A percentile compares a stretch with the other conserved stretches of the same genome.
Conservation (phyloP, 1,140 invertebrate species). For the Centruroides sculpturatus region DNA sequence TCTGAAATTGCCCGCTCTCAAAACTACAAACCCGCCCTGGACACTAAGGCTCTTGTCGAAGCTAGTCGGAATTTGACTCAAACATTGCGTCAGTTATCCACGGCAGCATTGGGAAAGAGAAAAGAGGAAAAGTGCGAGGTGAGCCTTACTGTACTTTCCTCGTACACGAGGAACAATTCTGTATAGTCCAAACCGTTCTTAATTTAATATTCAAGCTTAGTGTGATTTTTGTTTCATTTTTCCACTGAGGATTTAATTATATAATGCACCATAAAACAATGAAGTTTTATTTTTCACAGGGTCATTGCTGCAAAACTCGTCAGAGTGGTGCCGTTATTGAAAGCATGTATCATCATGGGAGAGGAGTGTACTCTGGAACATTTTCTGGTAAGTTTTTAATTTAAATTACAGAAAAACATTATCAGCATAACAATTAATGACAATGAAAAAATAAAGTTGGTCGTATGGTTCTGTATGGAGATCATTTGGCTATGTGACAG, state of each 20-base stretch:
- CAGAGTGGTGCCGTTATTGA: slow-evolving; percentile 63
- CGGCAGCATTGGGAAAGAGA: slow-evolving; percentile 53
- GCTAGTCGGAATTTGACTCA: slow-evolving; percentile 81
- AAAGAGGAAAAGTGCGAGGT: slow-evolving; percentile 10
- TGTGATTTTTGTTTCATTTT: too few relatives aligned
- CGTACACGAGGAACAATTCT: too few relatives aligned
- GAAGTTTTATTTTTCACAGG: slow-evolving; percentile 1
- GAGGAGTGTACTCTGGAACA: slow-evolving; percentile 50
- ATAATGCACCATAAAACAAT: too few relatives aligned
- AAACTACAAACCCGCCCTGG: slow-evolving; percentile 25
- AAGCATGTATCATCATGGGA: slow-evolving; percentile 83
- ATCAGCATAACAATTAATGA: too few relatives aligned
- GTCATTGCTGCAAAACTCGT: slow-evolving; percentile 31
- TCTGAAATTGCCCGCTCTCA: too few relatives aligned
- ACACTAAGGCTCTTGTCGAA: slow-evolving; percentile 63
- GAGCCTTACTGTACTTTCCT: background rate
- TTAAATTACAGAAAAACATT: too few relatives aligned
- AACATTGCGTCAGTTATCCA: slow-evolving; percentile 75
- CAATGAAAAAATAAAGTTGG: too few relatives aligned
- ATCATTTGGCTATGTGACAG: too few relatives aligned
- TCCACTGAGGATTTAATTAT: too few relatives aligned
- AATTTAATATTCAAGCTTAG: too few relatives aligned
- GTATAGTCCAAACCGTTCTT: too few relatives aligned
- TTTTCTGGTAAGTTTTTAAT: slow-evolving; percentile 32
- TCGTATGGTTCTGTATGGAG: too few relatives aligned